phyloP scores from a whole-genome alignment of 2,113 vertebrate species.

The Thunnus maccoyii region DNA sequence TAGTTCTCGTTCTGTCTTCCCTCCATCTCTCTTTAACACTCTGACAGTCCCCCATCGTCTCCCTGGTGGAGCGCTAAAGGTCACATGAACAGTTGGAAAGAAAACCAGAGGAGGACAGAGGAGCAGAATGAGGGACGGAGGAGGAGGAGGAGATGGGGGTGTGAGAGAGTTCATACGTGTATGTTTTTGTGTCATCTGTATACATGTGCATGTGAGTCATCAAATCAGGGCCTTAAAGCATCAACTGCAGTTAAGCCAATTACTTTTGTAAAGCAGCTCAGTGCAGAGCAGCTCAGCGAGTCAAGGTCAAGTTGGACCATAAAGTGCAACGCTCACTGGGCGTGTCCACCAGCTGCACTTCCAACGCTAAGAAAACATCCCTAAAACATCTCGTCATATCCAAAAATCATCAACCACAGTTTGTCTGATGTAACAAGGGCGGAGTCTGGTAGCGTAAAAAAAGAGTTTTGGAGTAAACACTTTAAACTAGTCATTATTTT shows the following conservation, averaged over 20 bases:
- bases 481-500: no score
- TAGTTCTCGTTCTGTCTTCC: constrained; percentile 6
- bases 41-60: neutral
- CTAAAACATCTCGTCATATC: neutral
- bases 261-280: constrained; percentile 68
- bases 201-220: constrained; percentile 54
- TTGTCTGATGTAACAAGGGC: neutral
- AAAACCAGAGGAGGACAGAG: neutral
- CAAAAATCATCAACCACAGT: neutral
- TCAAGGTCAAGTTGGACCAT: constrained; percentile 44
- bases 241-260: constrained; percentile 63
- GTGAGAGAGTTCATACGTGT: neutral
- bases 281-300: constrained; percentile 37
- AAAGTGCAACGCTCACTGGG: neutral
- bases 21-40: neutral
- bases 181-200: neutral
- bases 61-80: neutral
- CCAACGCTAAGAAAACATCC: neutral
- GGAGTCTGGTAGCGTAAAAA: no score
- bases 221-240: constrained; percentile 46
- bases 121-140: neutral
- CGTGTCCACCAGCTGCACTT: neutral
- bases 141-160: neutral
- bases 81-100: neutral
- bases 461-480: no score